Conservation (phyloP, 2,888 invertebrate species). For the Ophion obscuratus region DNA sequence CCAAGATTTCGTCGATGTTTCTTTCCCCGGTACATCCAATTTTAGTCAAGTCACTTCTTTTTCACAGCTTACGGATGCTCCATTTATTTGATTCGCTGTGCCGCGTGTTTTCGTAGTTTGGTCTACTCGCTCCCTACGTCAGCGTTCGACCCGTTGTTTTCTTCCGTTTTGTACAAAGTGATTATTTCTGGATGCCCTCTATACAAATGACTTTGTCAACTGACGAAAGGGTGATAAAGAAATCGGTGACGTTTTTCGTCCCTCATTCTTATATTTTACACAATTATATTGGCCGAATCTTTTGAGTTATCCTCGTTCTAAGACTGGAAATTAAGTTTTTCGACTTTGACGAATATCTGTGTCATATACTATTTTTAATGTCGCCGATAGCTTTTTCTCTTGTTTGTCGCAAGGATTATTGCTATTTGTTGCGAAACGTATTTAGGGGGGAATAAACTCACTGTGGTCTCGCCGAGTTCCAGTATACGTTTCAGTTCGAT, state of each 20-base stretch:
- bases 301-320: no score
- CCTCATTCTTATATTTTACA: no score
- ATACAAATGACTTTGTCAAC: no score
- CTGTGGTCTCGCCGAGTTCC: conserved; percentile 52
- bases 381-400: neutral
- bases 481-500: conserved; percentile 57
- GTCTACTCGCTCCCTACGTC: neutral
- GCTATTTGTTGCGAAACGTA: neutral
- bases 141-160: no score
- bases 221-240: no score
- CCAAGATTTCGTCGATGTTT: conserved; percentile 4
- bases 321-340: neutral
- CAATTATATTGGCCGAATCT: no score
- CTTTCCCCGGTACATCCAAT: neutral
- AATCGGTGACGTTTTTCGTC: no score
- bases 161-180: no score
- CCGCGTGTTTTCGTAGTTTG: neutral
- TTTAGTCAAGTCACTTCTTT: neutral
- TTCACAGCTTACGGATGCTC: neutral
- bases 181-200: no score
- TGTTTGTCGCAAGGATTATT: neutral
- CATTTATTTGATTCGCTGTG: neutral
- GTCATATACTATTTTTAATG: neutral
- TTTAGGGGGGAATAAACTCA: conserved; percentile 57
- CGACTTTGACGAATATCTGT: neutral